phyloP scores from a whole-genome alignment of 2,888 invertebrate genomes.

The Lasioglossum zephyrum region DNA sequence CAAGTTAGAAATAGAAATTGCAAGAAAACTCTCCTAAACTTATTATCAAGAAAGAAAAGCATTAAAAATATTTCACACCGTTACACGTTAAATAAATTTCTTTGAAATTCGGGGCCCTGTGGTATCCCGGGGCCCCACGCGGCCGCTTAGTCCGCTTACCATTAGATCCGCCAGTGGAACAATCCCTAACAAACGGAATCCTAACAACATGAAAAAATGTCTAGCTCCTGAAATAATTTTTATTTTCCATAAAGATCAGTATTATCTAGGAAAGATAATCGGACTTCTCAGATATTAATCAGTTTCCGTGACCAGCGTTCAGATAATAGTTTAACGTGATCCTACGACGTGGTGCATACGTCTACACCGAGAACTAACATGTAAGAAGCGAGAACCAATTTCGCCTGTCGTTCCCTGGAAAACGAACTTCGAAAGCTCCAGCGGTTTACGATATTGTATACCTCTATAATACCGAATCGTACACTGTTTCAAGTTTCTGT shows the following conservation, averaged over 20 bases:
- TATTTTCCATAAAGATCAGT: not conserved
- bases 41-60: no score
- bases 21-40: no score
- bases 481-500: slow-evolving; percentile 1
- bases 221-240: not conserved
- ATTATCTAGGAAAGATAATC: not conserved
- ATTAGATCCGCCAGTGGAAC: not conserved
- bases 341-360: slow-evolving; percentile 64
- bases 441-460: not conserved
- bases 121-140: no score
- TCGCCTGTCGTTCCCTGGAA: slow-evolving; percentile 40
- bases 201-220: not conserved
- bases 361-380: slow-evolving; percentile 62
- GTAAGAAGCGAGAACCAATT: slow-evolving; percentile 44
- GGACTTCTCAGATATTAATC: slow-evolving; percentile 36
- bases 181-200: not conserved
- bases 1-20: no score
- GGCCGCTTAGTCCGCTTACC: no score
- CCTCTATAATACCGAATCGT: not conserved
- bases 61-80: no score
- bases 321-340: slow-evolving; percentile 59
- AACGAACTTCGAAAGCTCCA: slow-evolving; percentile 28
- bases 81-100: no score
- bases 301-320: slow-evolving; percentile 38
- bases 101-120: no score